Evolutionary conservation across 1,140 invertebrate genomes (phyloP).

Genomic region (Ceratina japonica): DNA sequence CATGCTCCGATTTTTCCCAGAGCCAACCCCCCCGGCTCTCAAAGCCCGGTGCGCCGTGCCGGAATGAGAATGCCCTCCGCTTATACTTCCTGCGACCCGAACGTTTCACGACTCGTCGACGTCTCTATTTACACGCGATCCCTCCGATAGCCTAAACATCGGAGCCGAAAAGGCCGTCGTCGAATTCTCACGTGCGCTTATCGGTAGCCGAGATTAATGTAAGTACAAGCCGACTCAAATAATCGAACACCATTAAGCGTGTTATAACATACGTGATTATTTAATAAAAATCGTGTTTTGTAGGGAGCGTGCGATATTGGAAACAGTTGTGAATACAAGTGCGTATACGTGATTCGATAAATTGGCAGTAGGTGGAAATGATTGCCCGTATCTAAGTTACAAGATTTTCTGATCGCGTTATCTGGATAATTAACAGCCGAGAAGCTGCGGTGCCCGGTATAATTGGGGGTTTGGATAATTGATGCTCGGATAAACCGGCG

Average conservation of each 20-base stretch:
- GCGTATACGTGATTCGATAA: not conserved
- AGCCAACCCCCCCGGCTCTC: no score
- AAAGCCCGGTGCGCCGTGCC: not conserved
- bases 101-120: not conserved
- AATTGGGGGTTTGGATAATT: constrained; percentile 5
- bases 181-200: no score
- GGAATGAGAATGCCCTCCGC: not conserved
- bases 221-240: no score
- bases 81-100: not conserved
- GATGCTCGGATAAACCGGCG: not conserved
- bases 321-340: not conserved
- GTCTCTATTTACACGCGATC: constrained; percentile 14
- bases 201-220: no score
- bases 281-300: no score
- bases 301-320: no score
- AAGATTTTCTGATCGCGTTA: not conserved
- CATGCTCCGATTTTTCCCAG: not conserved
- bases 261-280: no score
- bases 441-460: not conserved
- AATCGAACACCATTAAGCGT: no score
- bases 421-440: constrained; percentile 1
- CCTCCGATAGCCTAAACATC: not conserved
- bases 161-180: no score
- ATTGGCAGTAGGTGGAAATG: not conserved
- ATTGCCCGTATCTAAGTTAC: not conserved